Base-by-base conservation (phyloP, 2,113 vertebrate genomes). In the Cyprinodon variegatus region DNA sequence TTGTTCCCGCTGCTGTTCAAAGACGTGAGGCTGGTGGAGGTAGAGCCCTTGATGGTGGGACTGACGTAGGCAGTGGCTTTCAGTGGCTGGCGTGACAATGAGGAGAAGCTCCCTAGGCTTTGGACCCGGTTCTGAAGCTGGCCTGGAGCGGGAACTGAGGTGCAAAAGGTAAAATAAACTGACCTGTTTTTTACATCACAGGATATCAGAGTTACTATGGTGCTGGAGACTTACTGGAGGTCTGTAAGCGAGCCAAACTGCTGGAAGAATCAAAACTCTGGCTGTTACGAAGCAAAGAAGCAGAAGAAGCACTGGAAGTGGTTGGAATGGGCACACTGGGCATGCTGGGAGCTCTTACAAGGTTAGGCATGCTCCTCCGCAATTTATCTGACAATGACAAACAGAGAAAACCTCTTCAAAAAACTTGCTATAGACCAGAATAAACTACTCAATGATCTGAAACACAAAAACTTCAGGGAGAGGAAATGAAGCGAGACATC, bases 41-140 rank as follows among this genome's bases (percentile, higher is more conserved):
- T 85, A 0, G 90, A 90, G 70, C 95, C 95, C 89, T 97, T 97
- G 43, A 98, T 88, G 0, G 96, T 98, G 2, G 97, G 97, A 71
- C 97, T 98, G 83, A 98, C 96, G 0, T 98, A 98, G 41, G 97
- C 96, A 6, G 96, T 98, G 89, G 97, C 97, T 91, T 98, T 99
- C 3, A 95, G 93, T 14, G 95, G 94, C 1, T 95, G 96, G 69
- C 95, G 93, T 29, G 94, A 90, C 68, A 95, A 93, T 43, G 94
- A 90, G 12, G 95, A 93, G 87, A 97, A 97, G 70, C 96, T 96
- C 39, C 96, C 96, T 38, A 96, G 92, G 37, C 96, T 98, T 77
- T 97, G 97, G 65, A 96, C 94, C 68, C 96, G 88, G 87, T 95
- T 94, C 40, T 97, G 96, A 60, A 97, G 95, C 77, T 95, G 96